These are phyloP conservation scores for Alectura lathami DNA, from an alignment of 2,113 vertebrate species.

Conservation along the genomic window DNA sequence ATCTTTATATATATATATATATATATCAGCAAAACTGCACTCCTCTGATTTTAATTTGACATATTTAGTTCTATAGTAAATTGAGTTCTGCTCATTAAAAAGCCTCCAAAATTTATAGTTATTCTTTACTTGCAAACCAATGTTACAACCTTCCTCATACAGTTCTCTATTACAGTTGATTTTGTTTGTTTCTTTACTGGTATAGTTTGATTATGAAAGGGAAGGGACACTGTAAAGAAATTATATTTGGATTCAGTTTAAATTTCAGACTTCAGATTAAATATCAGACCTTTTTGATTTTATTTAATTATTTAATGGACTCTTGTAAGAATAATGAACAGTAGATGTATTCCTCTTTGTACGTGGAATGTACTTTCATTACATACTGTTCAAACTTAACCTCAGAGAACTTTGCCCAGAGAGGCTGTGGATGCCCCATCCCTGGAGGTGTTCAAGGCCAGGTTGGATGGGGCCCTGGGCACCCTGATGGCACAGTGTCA, in stretches of 20 bases:
- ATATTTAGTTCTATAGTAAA: background rate
- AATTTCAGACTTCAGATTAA: background rate
- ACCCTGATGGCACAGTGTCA: too few species aligned
- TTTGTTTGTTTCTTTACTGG: background rate
- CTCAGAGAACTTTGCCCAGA: too few species aligned
- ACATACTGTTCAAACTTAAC: background rate
- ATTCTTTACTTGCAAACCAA: background rate
- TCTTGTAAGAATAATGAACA: background rate
- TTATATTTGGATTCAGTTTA: background rate
- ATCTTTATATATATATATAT: background rate
- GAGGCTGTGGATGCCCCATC: too few species aligned
- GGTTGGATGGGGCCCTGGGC: too few species aligned
- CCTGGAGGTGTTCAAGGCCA: too few species aligned
- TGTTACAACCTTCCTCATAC: background rate
- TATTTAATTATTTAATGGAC: rapidly evolving
- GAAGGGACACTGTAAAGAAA: background rate
- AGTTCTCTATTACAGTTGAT: background rate
- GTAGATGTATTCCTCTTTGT: background rate
- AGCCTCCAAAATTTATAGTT: background rate
- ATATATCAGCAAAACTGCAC: too few species aligned
- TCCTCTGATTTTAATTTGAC: background rate
- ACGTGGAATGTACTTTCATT: background rate
- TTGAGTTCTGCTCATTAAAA: background rate
- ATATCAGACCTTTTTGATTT: background rate
- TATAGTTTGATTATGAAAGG: background rate